phyloP scores from a whole-genome alignment of 2,888 invertebrate genomes.

The Labia minor region DNA sequence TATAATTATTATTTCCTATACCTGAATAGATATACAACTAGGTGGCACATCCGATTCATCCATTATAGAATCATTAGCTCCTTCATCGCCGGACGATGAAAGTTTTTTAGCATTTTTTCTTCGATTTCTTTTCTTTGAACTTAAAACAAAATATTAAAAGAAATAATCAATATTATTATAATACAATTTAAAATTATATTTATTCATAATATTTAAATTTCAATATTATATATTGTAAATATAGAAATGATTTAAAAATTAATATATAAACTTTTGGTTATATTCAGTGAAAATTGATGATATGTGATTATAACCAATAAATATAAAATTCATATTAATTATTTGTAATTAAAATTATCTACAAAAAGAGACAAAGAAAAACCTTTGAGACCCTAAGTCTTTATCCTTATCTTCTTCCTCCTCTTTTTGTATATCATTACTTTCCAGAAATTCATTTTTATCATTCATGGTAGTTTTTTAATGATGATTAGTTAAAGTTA shows the following conservation, averaged over 20 bases:
- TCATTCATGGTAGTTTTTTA: slow-evolving; percentile 37
- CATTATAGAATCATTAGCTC: slow-evolving; percentile 31
- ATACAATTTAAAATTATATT: slow-evolving; percentile 15
- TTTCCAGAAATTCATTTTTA: slow-evolving; percentile 38
- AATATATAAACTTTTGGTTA: neutral
- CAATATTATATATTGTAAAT: neutral
- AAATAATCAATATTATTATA: slow-evolving; percentile 28
- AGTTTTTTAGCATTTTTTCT: slow-evolving; percentile 38
- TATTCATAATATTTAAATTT: neutral
- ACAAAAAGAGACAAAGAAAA: slow-evolving; percentile 22
- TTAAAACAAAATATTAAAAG: slow-evolving; percentile 30
- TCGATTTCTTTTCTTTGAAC: slow-evolving; percentile 41
- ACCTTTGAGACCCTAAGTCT: slow-evolving; percentile 42
- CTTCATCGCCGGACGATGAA: slow-evolving; percentile 32
- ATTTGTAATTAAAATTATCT: slow-evolving; percentile 13
- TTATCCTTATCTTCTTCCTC: slow-evolving; percentile 37
- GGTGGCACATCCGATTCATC: slow-evolving; percentile 31
- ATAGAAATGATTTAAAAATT: slow-evolving; percentile 18
- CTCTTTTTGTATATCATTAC: slow-evolving; percentile 39
- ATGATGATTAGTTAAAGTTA: neutral
- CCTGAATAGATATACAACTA: slow-evolving; percentile 47
- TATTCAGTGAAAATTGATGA: neutral
- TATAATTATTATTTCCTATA: too few species aligned
- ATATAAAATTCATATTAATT: too few species aligned
- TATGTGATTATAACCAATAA: too few species aligned